Base-by-base conservation (phyloP, 2,888 invertebrate genomes). In the Petrolisthes cinctipes region DNA sequence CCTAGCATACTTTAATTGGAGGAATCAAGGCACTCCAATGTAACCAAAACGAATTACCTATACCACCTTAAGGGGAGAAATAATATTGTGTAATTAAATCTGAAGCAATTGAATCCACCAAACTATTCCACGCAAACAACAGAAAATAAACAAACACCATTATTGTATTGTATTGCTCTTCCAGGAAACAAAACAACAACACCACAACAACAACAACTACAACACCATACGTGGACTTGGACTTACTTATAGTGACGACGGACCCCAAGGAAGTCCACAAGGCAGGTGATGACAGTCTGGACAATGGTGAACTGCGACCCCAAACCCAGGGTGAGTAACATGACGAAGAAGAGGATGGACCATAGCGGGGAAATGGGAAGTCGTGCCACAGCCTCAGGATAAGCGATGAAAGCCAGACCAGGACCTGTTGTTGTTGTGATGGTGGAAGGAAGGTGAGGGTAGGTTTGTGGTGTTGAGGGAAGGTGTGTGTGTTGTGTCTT, bases 331-430 rank as follows among this genome's bases (percentile, higher is more conserved):
- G 96, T 96, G 84, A 96, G 93, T 61, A 96, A 93, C 96, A 96
- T 96, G 85, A 96, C 94, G 92, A 97, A 97, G 93, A 96, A 97
- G 4, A 97, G 93, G 85, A 96, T 94, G 6, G 97, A 96, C 96
- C 97, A 97, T 9, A 97, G 93, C 0, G 96, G 96, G 0, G 97
- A 95, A 0, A 96, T 94, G 0, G 97, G 96, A 90, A 97, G 93
- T 89, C 96, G 94, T 0, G 96, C 95, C 0, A 97, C 95, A 3
- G 94, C 94, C 93, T 97, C 97, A 0, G 97, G 96, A 92, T 97
- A 96, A n/a, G 96, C 96, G 89, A 97, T 96, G 92, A 97, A 97
- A 0, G 96, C 96, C 91, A 97, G 93, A 6, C 96, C 96, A 23
- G 96, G 92, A 81, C 93, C 93, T 93, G 91, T 6, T 17, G 20